phyloP scores from a whole-genome alignment of 2,888 invertebrate genomes.

The Pristionchus entomophagus region DNA sequence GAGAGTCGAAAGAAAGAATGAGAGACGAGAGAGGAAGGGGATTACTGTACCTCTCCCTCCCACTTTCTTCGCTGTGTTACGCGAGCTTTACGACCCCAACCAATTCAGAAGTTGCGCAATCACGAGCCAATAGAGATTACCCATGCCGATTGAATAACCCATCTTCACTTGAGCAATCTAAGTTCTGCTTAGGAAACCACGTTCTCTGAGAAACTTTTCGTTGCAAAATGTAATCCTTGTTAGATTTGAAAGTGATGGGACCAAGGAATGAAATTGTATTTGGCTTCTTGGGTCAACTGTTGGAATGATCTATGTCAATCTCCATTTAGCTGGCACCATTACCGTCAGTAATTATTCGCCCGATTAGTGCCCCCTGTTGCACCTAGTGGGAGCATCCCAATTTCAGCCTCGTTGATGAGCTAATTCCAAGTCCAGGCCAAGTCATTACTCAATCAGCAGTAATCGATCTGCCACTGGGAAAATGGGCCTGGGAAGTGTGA shows the following conservation, averaged over 20 bases:
- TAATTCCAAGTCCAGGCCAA: background rate
- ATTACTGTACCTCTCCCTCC: no score
- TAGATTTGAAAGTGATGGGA: no score
- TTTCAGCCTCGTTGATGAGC: no score
- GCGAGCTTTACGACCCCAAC: conserved; percentile 19
- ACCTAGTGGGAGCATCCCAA: background rate
- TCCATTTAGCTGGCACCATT: background rate
- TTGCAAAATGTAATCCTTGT: no score
- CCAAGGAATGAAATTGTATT: no score
- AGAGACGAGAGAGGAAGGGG: background rate
- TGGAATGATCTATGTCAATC: no score
- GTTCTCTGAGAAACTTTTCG: no score
- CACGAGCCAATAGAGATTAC: background rate
- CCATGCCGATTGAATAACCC: no score
- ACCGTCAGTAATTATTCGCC: background rate
- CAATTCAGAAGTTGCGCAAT: conserved; percentile 14
- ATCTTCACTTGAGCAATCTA: background rate
- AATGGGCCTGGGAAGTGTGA: conserved; percentile 2
- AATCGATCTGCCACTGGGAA: background rate
- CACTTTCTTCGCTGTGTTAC: background rate
- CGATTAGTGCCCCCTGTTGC: conserved; percentile 35
- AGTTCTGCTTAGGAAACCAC: no score
- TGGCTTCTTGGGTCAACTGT: no score
- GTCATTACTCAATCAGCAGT: conserved; percentile 28
- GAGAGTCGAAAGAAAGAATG: background rate